These are phyloP conservation scores for Sylvilagus bachmani DNA, from an alignment of 2,113 vertebrate species.

Conservation along the genomic window DNA sequence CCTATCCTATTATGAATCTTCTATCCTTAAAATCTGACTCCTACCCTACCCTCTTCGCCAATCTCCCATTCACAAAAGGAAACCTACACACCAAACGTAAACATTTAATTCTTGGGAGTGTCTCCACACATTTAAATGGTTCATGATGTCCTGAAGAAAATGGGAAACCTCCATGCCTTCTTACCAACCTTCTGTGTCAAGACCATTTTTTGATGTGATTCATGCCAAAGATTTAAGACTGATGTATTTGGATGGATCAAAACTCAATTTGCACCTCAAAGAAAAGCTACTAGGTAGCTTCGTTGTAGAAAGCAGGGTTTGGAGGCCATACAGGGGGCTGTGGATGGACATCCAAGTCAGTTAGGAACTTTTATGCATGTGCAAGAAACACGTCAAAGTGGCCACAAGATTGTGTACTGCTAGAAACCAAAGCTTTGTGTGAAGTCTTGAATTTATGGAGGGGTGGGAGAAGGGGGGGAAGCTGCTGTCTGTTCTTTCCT, in stretches of 20 bases:
- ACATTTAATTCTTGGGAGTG: too few species aligned
- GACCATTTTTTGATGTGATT: slow-evolving; percentile 7
- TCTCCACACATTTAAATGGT: not conserved
- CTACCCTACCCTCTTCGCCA: not conserved
- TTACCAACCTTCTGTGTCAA: slow-evolving; percentile 6
- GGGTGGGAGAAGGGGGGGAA: slow-evolving; percentile 65
- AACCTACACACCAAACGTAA: not conserved
- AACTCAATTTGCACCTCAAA: slow-evolving; percentile 15
- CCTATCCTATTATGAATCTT: not conserved
- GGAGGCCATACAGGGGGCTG: slow-evolving; percentile 53
- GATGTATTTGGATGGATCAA: not conserved
- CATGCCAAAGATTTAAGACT: not conserved
- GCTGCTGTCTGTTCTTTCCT: slow-evolving; percentile 48
- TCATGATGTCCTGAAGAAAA: slow-evolving; percentile 36
- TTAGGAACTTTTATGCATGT: slow-evolving; percentile 79
- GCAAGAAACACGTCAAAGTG: slow-evolving; percentile 81
- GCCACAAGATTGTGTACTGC: slow-evolving; percentile 88
- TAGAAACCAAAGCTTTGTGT: slow-evolving; percentile 91
- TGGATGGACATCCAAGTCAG: slow-evolving; percentile 76
- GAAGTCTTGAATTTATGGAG: slow-evolving; percentile 83
- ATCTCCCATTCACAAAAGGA: not conserved
- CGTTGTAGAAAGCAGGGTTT: slow-evolving; percentile 23
- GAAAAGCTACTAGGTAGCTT: slow-evolving; percentile 36
- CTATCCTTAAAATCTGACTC: slow-evolving; percentile 5
- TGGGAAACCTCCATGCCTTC: not conserved